phyloP scores from a whole-genome alignment of 2,113 vertebrate species.

The Cochlearius cochlearius region DNA sequence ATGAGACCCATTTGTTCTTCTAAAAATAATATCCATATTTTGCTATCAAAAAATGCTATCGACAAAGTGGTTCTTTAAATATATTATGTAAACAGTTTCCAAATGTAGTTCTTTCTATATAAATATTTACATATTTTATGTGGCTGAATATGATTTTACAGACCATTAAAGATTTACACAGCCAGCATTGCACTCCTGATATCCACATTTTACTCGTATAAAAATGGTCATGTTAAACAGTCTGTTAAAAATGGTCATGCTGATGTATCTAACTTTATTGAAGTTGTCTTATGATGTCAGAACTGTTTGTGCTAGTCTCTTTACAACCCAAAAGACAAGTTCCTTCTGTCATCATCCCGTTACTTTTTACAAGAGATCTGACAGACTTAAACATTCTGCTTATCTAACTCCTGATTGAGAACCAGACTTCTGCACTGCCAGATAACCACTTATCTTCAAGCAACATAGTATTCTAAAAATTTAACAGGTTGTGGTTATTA shows the following conservation, averaged over 20 bases:
- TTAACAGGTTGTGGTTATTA: not conserved
- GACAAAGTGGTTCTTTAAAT: not conserved
- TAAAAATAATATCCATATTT: not conserved
- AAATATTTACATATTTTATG: not conserved
- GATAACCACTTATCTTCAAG: slow-evolving; percentile 50
- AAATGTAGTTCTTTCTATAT: not conserved
- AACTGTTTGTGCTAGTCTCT: slow-evolving; percentile 33
- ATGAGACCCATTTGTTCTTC: not conserved
- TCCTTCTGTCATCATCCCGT: not conserved
- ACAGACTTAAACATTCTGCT: slow-evolving; percentile 44
- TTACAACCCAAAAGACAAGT: not conserved
- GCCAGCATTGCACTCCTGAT: not conserved
- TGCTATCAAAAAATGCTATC: not conserved
- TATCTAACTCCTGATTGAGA: slow-evolving; percentile 29
- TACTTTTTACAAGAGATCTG: slow-evolving; percentile 33
- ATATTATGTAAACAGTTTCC: not conserved
- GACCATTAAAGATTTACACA: not conserved
- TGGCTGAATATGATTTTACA: not conserved
- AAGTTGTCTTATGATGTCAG: slow-evolving; percentile 2
- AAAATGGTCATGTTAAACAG: not conserved
- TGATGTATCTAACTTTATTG: slow-evolving; percentile 24
- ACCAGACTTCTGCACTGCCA: slow-evolving; percentile 26
- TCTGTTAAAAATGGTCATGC: not conserved
- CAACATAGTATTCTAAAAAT: slow-evolving; percentile 28
- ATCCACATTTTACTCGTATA: not conserved